Evolutionary conservation across 2,888 invertebrate genomes (phyloP), one percentile per base, ranked within the genome.

Genomic region (Lagria hirta): DNA sequence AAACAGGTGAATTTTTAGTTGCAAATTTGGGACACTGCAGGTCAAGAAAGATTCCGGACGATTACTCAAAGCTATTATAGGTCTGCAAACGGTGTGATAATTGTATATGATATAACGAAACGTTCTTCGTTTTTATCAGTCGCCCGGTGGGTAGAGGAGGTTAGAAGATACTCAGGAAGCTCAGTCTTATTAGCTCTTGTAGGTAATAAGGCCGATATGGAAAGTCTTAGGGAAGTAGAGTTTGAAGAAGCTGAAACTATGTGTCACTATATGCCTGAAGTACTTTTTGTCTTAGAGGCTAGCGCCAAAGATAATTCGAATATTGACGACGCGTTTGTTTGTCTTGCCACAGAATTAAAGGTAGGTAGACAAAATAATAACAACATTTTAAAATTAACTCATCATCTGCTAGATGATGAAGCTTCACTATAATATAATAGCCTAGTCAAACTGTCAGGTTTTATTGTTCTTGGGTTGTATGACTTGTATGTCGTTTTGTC

Each of bases 11-110:
- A 15, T 36, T 43, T 16, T 8, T 70, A 91, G 90, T 77, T 91
- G 49, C 94, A 94, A 79, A 94, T 96, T 66, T 95, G 95, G 95
- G 95, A 96, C 73, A 96, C 95, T 5, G 95, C 96, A 37, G 96
- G 96, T 0, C 96, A 96, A 67, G 96, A 97, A 72, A 78, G 96
- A 49, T 96, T 97, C 73, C 82, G 96, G 48, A 96, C 96, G 3
- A 96, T 97, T 58, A 97, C 96, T 1, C 96, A 96, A 70, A 94
- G 94, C 69, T 96, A 96, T 70, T 97, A 96, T 73, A 83, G 97
- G 65, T 94, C 93, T 56, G 96, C 96, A 23, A 94, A 97, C 76
- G 96, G 95, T 57, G 95, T 97, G 48, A 89, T 97, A 55, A 85
- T 97, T 84, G 96, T 93, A 17, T 97, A 96, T 72, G 97, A 97